Base-by-base conservation (phyloP, 2,888 invertebrate genomes). In the Rhorus exstirpatorius region DNA sequence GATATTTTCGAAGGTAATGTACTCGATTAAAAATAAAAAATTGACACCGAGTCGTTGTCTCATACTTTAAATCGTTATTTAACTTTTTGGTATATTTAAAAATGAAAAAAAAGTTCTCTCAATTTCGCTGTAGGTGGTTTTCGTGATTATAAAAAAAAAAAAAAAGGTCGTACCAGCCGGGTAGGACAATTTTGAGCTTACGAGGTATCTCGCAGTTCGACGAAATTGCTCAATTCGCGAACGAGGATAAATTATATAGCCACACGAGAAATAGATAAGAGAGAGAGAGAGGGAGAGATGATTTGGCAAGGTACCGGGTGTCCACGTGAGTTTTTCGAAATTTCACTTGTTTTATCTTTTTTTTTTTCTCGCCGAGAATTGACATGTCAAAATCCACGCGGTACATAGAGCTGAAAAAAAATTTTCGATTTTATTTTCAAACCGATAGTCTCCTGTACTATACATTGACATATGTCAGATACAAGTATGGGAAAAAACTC, bases 101-200 rank as follows among this genome's bases (percentile, higher is more conserved):
- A n/a, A n/a, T n/a, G n/a, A n/a, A n/a, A n/a, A n/a, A n/a, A n/a
- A n/a, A n/a, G n/a, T 31, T 26, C 31, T 17, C 31, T 35, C 58
- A n/a, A 1, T 17, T 17, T 60, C 31, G 31, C 19, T 21, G 17
- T 14, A 14, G 1, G 19, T 17, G 12, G 4, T 41, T 51, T 53
- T 41, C 24, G 55, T 58, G 53, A 41, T 60, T 51, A 12, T 19
- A n/a, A n/a, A n/a, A n/a, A n/a, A n/a, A n/a, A n/a, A n/a, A n/a
- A n/a, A 67, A 35, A 58, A 67, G 67, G 44, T 74, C 74, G 79
- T 61, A 74, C 74, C 79, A 68, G 55, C 51, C 67, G 55, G 65
- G 49, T 19, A 67, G 61, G 46, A 35, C 46, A 19, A 46, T 75
- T 75, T 46, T 55, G 65, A 65, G 65, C 51, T 51, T 51, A 21